Evolutionary conservation across 2,888 invertebrate genomes (phyloP), one percentile per base, ranked within the genome.

Genomic region (Cylindroiulus punctatus): DNA sequence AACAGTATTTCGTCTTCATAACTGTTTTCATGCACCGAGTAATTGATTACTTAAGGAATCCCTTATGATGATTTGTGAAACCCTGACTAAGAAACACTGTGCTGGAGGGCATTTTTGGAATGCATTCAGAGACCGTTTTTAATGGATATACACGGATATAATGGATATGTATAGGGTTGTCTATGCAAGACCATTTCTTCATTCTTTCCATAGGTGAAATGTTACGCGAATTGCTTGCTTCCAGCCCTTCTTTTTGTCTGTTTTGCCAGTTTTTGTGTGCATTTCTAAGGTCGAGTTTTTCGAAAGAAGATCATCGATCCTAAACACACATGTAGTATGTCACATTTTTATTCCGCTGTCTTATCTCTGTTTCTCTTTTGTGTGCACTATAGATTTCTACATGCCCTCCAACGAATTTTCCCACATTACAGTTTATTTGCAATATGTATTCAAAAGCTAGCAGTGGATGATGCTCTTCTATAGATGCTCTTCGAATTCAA

Each of bases 311-410:
- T 76, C 76, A 76, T 76, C 76, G 76, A 76, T 76, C 76, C 76
- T 30, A 30, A 76, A 30, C 76, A 76, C 76, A 76, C 76, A 76
- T 76, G 8, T 8, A 76, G 30, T 8, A 76, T 30, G 76, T 76
- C 76, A 76, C 14, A 76, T 76, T 76, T 30, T 76, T 76, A 76
- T 76, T 30, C 76, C 30, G 76, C 26, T 76, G 76, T 76, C 30
- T 76, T 76, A 76, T 76, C 76, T 76, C 76, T 76, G 30, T 76
- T 76, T 76, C 76, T 76, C 65, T 76, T 52, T 76, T 76, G 76
- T 76, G 76, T 76, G 76, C 76, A 30, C 26, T 76, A 30, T 76
- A 76, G 76, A 76, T 76, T 30, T 76, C 65, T 76, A 14, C 30
- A 76, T 14, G 30, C 76, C 30, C 76, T 76, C 26, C 76, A 76